These are phyloP conservation scores for Luscinia megarhynchos DNA, from an alignment of 2,797 vertebrate genomes.

Conservation along the genomic window DNA sequence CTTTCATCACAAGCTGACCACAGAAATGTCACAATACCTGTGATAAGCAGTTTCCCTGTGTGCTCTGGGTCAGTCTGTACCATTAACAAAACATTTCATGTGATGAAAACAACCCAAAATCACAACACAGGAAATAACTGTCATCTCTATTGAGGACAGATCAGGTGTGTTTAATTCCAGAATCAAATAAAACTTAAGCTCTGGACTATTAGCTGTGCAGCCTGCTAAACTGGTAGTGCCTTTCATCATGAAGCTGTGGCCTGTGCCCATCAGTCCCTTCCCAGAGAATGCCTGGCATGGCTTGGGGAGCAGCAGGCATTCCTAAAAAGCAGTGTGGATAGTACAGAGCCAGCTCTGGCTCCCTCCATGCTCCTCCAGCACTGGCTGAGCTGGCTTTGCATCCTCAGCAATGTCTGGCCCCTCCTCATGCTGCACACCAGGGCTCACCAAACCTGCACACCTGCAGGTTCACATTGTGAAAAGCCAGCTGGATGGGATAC, in stretches of 20 bases:
- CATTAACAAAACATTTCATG: background rate
- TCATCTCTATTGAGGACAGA: background rate
- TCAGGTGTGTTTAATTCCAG: background rate
- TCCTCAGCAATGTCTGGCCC: background rate
- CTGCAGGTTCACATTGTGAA: background rate
- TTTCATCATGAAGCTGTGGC: background rate
- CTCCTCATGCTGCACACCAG: background rate
- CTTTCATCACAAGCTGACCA: background rate
- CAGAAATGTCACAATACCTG: background rate
- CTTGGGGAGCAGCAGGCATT: background rate
- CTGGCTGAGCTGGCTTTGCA: background rate
- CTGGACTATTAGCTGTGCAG: background rate
- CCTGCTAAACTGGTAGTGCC: background rate
- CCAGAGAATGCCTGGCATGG: background rate
- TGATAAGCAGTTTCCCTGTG: accelerated
- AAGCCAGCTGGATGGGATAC: background rate
- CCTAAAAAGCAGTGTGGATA: background rate
- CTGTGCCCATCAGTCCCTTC: background rate
- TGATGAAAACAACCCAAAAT: background rate
- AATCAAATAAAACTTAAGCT: background rate
- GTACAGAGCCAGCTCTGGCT: background rate
- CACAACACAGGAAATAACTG: background rate
- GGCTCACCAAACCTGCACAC: background rate
- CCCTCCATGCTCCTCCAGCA: background rate
- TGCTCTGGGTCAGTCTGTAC: background rate